phyloP scores from a whole-genome alignment of 2,113 vertebrate species.

The Festucalex cinctus region DNA sequence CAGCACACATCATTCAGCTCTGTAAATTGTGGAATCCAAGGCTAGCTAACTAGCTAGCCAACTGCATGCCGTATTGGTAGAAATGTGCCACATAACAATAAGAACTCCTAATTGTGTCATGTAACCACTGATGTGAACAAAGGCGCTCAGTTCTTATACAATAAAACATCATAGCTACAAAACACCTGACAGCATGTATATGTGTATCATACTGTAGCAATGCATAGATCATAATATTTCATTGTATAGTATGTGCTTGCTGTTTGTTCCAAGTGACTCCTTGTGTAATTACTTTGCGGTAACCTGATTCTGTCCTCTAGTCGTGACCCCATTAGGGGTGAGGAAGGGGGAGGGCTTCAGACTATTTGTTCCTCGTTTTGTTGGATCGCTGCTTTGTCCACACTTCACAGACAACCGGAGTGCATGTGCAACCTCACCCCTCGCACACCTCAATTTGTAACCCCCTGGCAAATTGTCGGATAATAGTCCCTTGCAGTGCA shows the following conservation, averaged over 20 bases:
- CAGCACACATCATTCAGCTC: no score
- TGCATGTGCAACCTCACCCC: conserved; percentile 39
- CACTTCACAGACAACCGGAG: conserved; percentile 30
- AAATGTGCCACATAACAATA: no score
- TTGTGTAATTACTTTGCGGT: conserved; percentile 17
- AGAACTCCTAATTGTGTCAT: no score
- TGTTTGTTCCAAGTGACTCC: conserved; percentile 11
- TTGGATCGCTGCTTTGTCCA: conserved; percentile 27
- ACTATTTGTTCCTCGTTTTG: conserved; percentile 48
- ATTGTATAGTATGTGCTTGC: background rate
- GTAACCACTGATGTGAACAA: no score
- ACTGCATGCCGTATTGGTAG: no score
- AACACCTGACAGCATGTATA: no score
- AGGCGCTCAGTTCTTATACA: no score
- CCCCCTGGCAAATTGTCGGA: conserved; percentile 34
- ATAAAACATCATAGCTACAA: no score
- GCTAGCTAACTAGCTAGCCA: no score
- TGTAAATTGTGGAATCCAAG: no score
- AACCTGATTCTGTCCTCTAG: conserved; percentile 21
- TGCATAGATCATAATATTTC: background rate
- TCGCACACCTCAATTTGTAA: conserved; percentile 54
- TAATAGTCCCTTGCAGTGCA: conserved; percentile 17
- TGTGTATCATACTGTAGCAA: background rate
- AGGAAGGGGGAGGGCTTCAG: conserved; percentile 30
- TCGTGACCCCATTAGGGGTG: conserved; percentile 35